These are phyloP conservation scores for Axea sp. DNA, from an alignment of 2,888 invertebrate species.

Conservation along the genomic window DNA sequence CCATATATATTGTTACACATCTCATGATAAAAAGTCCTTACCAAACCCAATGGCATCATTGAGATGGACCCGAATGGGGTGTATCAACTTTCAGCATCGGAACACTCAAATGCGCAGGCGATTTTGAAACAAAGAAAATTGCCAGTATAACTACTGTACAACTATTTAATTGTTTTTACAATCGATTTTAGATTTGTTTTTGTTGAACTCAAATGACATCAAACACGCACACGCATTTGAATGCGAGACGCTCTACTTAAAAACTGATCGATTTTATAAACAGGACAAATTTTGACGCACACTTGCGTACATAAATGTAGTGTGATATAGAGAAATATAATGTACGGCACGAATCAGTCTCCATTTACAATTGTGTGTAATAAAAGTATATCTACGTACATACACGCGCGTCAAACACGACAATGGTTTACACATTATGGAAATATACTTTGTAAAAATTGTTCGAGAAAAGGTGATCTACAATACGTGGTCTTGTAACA, in stretches of 20 bases:
- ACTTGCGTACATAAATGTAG: constrained; percentile 26
- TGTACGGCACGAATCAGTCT: constrained; percentile 60
- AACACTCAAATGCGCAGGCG: constrained; percentile 38
- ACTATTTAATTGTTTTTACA: constrained; percentile 28
- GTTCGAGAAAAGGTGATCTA: constrained; percentile 53
- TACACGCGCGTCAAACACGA: constrained; percentile 56
- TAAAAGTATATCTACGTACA: constrained; percentile 57
- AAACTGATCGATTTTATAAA: constrained; percentile 22
- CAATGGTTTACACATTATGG: constrained; percentile 49
- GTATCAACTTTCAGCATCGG: constrained; percentile 21
- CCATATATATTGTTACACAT: too few relatives aligned
- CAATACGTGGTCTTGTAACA: constrained; percentile 43
- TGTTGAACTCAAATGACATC: constrained; percentile 1
- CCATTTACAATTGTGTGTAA: constrained; percentile 58
- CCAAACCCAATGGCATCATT: too few relatives aligned
- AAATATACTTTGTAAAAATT: constrained; percentile 59
- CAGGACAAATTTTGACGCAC: constrained; percentile 28
- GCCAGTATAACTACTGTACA: constrained; percentile 27
- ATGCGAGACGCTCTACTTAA: constrained; percentile 16
- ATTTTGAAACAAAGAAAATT: constrained; percentile 4
- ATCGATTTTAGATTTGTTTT: constrained; percentile 10
- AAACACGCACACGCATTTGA: constrained; percentile 24
- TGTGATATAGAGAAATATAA: constrained; percentile 58
- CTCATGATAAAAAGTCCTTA: too few relatives aligned
- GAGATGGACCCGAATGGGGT: too few relatives aligned